Base-by-base conservation (phyloP, 2,888 invertebrate species). In the Chelonus formosanus region DNA sequence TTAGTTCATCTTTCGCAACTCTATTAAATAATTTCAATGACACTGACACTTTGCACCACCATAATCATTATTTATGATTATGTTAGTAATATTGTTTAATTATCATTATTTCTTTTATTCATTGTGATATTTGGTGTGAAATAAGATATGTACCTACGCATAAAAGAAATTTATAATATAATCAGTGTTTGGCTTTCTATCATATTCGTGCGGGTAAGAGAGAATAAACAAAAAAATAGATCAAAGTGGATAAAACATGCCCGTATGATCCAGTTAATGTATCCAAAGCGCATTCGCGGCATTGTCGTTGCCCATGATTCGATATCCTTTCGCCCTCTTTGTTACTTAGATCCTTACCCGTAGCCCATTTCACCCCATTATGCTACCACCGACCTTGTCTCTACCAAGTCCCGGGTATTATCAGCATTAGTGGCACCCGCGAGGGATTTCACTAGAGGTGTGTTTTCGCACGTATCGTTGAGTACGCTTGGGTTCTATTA, bases 191-290 rank as follows among this genome's bases (percentile, higher is more conserved):
- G 35, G 20, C 7, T 31, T 6, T 45, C 34, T 56, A 5, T 10
- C 34, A 10, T 44, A 32, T 65, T 45, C 34, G 52, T 59, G 58
- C 64, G 64, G 60, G 63, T 36, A 55, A 52, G 3, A 55, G 10
- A 55, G 35, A 10, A 20, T 55, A 40, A 55, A 55, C 10, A 10
- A 32, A 52, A 52, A 10, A 56, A 34, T 3, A 10, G n/a, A 55
- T 56, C 40, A 53, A 52, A 40, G 63, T 48, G 67, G 36, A 65
- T 47, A 59, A 67, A 59, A 58, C 52, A 58, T 62, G 59, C 72
- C 71, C 72, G 73, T 70, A 74, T 75, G 65, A 71, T 74, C 71
- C 69, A 63, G 53, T 67, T 73, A 71, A 74, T 74, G 73, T 71
- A 71, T 57, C 71, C 70, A 69, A 32, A 63, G 56, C 58, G 66